phyloP scores from a whole-genome alignment of 1,140 invertebrate genomes.

The Caenorhabditis remanei region DNA sequence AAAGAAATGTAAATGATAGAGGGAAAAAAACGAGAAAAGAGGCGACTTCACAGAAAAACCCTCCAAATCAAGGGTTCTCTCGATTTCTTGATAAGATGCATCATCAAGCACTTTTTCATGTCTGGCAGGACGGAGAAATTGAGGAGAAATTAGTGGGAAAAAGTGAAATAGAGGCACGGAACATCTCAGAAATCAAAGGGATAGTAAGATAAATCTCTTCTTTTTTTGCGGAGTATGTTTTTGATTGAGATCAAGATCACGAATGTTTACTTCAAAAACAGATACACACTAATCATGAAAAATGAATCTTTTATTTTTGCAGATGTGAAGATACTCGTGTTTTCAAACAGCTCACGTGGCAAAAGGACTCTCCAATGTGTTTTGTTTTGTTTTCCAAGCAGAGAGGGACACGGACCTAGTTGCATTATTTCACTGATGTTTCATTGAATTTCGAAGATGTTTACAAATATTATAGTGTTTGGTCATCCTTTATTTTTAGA shows the following conservation, averaged over 20 bases:
- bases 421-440: not conserved
- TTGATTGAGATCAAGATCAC: conserved; percentile 9
- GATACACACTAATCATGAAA: conserved; percentile 25
- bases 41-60: conserved; percentile 1
- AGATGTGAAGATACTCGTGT: conserved; percentile 39
- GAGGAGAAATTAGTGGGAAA: not conserved
- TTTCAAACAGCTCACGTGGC: conserved; percentile 46
- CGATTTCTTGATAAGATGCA: conserved; percentile 16
- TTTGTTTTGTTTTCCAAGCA: not conserved
- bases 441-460: conserved; percentile 42
- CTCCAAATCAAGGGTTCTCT: not conserved
- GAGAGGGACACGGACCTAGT: not conserved
- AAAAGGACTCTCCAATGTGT: conserved; percentile 16
- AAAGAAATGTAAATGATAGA: conserved; percentile 26
- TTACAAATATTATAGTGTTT: conserved; percentile 42
- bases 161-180: not conserved
- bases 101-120: not conserved
- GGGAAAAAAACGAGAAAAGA: not conserved
- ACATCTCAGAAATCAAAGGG: not conserved
- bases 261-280: conserved; percentile 16
- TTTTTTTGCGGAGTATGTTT: conserved; percentile 17
- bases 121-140: not conserved
- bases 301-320: conserved; percentile 27
- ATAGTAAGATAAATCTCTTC: not conserved
- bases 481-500: conserved; percentile 15